Conservation (phyloP, 2,113 vertebrate genomes). For the Peromyscus maniculatus region DNA sequence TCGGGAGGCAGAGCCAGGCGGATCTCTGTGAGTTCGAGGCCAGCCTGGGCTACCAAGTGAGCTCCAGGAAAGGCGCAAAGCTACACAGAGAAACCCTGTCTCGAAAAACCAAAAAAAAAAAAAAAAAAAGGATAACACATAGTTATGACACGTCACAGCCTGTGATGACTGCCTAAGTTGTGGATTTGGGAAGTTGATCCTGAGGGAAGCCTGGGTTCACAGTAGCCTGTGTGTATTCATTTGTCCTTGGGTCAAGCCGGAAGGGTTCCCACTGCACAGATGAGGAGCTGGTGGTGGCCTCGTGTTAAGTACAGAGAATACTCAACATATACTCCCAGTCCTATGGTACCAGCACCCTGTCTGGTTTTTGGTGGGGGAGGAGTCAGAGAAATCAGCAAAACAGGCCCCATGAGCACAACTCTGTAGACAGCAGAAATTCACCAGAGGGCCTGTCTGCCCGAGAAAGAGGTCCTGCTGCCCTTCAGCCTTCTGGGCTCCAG, state of each 20-base stretch:
- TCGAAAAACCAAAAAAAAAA: too few relatives aligned
- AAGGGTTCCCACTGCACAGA: not conserved
- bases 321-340: not conserved
- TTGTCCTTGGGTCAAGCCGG: not conserved
- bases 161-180: too few relatives aligned
- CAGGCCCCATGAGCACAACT: rapidly evolving
- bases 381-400: not conserved
- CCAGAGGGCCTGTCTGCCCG: not conserved
- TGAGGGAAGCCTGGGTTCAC: slow-evolving; percentile 26
- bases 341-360: not conserved
- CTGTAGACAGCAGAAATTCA: not conserved
- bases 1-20: too few relatives aligned
- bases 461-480: rapidly evolving
- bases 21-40: too few relatives aligned
- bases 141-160: not conserved
- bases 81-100: too few relatives aligned
- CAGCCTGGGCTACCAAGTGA: too few relatives aligned
- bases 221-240: rapidly evolving
- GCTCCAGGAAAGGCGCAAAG: too few relatives aligned
- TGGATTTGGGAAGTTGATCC: not conserved
- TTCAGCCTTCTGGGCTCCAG: not conserved
- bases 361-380: not conserved
- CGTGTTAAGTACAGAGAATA: slow-evolving; percentile 19
- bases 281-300: slow-evolving; percentile 67
- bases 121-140: not conserved